phyloP scores from a whole-genome alignment of 1,140 invertebrate species.

The Lethocerus indicus region DNA sequence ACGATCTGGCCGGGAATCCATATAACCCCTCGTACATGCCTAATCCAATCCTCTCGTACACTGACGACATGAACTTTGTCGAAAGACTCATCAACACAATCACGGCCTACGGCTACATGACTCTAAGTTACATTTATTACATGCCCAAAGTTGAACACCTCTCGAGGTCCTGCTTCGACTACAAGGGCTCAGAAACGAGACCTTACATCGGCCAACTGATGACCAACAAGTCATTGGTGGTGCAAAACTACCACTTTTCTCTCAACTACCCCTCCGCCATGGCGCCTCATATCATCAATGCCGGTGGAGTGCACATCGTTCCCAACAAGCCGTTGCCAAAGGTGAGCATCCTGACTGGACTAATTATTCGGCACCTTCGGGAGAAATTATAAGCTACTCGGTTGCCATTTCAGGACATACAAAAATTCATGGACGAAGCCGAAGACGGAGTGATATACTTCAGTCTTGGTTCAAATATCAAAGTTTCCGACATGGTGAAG shows the following conservation, averaged over 20 bases:
- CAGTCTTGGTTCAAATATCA: slow-evolving; percentile 23
- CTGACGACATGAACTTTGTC: background rate
- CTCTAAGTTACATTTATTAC: background rate
- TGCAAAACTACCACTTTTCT: slow-evolving; percentile 15
- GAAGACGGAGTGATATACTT: slow-evolving; percentile 27
- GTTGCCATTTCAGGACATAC: slow-evolving; percentile 13
- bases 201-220: slow-evolving; percentile 15
- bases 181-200: slow-evolving; percentile 14
- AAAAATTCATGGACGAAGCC: slow-evolving; percentile 21
- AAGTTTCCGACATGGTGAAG: slow-evolving; percentile 14
- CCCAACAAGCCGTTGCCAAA: slow-evolving; percentile 19
- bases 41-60: background rate
- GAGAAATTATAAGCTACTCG: background rate
- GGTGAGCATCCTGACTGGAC: slow-evolving; percentile 14
- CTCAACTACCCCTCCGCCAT: slow-evolving; percentile 17
- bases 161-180: slow-evolving; percentile 15
- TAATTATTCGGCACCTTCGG: background rate
- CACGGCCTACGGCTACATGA: background rate
- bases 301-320: slow-evolving; percentile 21
- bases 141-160: no score
- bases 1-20: slow-evolving; percentile 9
- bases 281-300: slow-evolving; percentile 21
- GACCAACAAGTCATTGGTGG: slow-evolving; percentile 12
- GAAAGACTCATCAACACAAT: background rate
- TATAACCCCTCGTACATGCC: slow-evolving; percentile 4